A percentile compares a stretch with the other conserved stretches of the same genome.
These are phyloP conservation scores for Macrobrachium nipponense DNA, from an alignment of 1,140 invertebrate species.

Conservation along the genomic window DNA sequence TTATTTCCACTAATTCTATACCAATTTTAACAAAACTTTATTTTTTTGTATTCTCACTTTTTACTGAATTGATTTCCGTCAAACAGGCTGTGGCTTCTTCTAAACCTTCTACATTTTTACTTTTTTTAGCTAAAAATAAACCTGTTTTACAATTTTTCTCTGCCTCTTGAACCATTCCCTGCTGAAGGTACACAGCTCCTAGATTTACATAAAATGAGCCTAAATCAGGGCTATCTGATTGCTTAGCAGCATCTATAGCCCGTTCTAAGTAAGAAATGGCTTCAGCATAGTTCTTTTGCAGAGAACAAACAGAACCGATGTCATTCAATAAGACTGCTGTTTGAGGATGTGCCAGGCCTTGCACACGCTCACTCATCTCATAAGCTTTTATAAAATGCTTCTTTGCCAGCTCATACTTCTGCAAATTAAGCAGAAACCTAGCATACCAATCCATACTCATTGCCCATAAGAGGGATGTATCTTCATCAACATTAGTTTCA, in stretches of 20 bases:
- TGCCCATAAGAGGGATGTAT: constrained; percentile 76
- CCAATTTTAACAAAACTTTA: no score
- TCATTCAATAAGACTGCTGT: constrained; percentile 86
- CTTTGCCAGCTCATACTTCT: constrained; percentile 68
- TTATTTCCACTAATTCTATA: no score
- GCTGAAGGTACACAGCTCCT: constrained; percentile 82
- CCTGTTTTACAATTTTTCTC: constrained; percentile 79
- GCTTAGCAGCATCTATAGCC: constrained; percentile 78
- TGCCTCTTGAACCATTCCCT: constrained; percentile 78
- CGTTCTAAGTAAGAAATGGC: constrained; percentile 79
- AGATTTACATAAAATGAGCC: constrained; percentile 85
- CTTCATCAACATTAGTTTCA: constrained; percentile 70
- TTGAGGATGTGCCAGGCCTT: constrained; percentile 80
- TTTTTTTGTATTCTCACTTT: constrained; percentile 1
- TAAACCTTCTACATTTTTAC: constrained; percentile 75
- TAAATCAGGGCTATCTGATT: constrained; percentile 76
- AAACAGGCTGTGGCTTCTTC: constrained; percentile 78
- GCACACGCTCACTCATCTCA: constrained; percentile 75
- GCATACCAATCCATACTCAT: constrained; percentile 87
- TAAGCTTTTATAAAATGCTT: constrained; percentile 76
- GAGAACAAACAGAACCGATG: constrained; percentile 80
- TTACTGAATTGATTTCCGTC: constrained; percentile 66
- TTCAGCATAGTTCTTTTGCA: constrained; percentile 76
- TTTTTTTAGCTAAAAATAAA: constrained; percentile 76
- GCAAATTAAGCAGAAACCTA: constrained; percentile 74